A percentile compares a stretch with the other conserved stretches of the same genome.
These are phyloP conservation scores for Artemia franciscana DNA, from an alignment of 1,140 invertebrate genomes.

Conservation along the genomic window DNA sequence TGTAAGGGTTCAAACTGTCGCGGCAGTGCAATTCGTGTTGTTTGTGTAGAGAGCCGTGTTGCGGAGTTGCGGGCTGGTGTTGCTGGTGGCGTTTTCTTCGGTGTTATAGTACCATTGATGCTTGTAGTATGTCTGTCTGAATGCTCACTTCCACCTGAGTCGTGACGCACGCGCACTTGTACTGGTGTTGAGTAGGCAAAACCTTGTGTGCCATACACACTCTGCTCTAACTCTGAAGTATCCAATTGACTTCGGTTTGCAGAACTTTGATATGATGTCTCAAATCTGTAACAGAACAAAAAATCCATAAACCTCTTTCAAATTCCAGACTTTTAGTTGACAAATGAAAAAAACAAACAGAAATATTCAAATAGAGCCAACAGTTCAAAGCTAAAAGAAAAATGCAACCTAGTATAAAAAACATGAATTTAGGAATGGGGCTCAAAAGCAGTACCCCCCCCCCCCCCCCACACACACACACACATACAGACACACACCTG, in stretches of 20 bases:
- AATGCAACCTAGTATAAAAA: too few species aligned
- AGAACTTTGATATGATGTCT: not conserved
- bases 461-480: too few species aligned
- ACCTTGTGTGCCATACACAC: not conserved
- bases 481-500: too few species aligned
- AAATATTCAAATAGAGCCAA: too few species aligned
- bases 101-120: not conserved
- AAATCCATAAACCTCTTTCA: too few species aligned
- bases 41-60: not conserved
- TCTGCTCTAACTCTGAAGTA: not conserved
- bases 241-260: not conserved
- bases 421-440: too few species aligned
- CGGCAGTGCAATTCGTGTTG: not conserved
- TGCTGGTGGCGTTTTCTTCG: slow-evolving; percentile 8
- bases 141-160: not conserved
- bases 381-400: too few species aligned
- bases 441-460: too few species aligned
- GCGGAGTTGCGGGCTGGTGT: slow-evolving; percentile 6
- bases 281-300: not conserved
- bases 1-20: not conserved
- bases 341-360: too few species aligned
- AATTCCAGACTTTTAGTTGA: too few species aligned
- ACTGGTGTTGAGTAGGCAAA: not conserved
- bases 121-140: not conserved
- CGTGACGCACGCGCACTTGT: not conserved